phyloP scores from a whole-genome alignment of 2,113 vertebrate genomes.

The Psephotus haematonotus region DNA sequence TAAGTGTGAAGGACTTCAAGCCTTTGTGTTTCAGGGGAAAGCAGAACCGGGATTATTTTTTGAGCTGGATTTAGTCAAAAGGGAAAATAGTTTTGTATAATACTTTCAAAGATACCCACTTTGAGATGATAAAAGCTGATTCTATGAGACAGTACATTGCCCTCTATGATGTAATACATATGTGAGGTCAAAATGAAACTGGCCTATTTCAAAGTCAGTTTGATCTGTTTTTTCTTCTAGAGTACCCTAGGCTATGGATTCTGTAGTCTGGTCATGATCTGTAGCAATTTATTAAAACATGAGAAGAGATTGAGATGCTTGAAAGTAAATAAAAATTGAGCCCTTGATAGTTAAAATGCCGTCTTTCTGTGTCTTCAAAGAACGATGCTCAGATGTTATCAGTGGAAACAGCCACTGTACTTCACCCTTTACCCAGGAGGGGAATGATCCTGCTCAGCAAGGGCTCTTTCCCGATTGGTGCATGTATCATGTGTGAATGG shows the following conservation, averaged over 20 bases:
- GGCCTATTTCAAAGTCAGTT: neutral
- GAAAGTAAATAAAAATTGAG: neutral
- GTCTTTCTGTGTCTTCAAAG: neutral
- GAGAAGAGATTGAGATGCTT: neutral
- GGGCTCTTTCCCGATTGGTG: neutral
- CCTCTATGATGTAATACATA: neutral
- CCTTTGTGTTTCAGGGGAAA: neutral
- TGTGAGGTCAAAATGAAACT: neutral
- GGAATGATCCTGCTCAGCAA: neutral
- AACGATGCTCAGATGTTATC: neutral
- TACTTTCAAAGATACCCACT: neutral
- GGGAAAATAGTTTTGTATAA: neutral
- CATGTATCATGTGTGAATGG: fast-evolving
- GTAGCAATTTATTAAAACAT: neutral
- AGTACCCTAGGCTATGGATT: neutral
- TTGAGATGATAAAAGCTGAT: neutral
- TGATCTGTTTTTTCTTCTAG: neutral
- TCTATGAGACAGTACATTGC: neutral
- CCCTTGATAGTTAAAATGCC: neutral
- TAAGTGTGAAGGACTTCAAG: neutral
- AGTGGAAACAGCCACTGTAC: neutral
- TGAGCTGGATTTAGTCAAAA: neutral
- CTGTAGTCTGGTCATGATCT: neutral
- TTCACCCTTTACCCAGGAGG: neutral
- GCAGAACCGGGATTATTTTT: neutral